Evolutionary conservation across 2,888 invertebrate genomes (phyloP).

Genomic region (Himalopsyche japonica): DNA sequence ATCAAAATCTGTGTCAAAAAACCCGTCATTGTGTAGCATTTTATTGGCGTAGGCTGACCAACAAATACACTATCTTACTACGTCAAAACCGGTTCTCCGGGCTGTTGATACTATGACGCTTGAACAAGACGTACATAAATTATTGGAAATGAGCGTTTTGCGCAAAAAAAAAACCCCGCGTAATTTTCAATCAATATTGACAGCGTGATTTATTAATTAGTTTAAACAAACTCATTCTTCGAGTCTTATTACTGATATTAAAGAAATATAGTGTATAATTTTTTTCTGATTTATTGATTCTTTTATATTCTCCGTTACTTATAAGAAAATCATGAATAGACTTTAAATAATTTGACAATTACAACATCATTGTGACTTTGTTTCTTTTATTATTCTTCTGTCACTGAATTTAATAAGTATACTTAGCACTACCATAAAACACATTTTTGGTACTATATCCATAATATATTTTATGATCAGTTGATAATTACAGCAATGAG

Average conservation of each 20-base stretch:
- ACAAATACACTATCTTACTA: not conserved
- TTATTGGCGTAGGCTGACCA: not conserved
- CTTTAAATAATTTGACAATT: too few relatives aligned
- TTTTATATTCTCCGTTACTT: not conserved
- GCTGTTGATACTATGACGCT: not conserved
- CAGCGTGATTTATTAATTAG: not conserved
- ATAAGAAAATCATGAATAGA: too few relatives aligned
- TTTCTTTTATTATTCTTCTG: too few relatives aligned
- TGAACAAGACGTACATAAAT: conserved; percentile 14
- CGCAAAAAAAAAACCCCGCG: not conserved
- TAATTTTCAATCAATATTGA: not conserved
- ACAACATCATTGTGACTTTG: too few relatives aligned
- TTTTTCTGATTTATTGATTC: not conserved
- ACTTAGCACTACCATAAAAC: too few relatives aligned
- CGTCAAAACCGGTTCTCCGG: conserved; percentile 2
- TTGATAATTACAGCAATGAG: too few relatives aligned
- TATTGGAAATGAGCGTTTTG: not conserved
- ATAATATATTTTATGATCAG: too few relatives aligned
- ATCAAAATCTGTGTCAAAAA: not conserved
- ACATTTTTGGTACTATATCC: too few relatives aligned
- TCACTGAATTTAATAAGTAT: too few relatives aligned
- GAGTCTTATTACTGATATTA: not conserved
- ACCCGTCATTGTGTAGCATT: not conserved
- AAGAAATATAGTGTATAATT: not conserved
- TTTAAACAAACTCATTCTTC: not conserved